A percentile compares a stretch with the other conserved stretches of the same genome.
Conservation (phyloP, 2,797 vertebrate genomes). For the Pangasius krempfi region DNA sequence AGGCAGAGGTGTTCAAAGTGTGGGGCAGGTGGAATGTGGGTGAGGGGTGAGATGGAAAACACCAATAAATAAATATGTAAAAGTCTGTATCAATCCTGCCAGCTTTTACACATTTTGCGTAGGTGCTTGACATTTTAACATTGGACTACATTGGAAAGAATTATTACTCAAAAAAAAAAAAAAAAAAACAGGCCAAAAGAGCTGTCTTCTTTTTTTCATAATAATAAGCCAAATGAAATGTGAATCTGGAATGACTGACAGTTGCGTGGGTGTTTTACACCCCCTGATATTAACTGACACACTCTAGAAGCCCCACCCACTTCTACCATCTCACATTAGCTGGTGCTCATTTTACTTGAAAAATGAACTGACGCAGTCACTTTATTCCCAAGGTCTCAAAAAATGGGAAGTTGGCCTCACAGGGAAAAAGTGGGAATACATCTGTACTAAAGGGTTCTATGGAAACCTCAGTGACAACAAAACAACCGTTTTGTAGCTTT, state of each 20-base stretch:
- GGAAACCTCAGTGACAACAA: background rate
- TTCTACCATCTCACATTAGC: background rate
- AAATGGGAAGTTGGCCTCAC: background rate
- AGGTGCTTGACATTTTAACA: background rate
- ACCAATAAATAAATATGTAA: background rate
- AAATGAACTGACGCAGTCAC: background rate
- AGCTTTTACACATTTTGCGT: background rate
- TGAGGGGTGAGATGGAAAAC: background rate
- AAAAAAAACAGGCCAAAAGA: background rate
- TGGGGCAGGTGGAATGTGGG: background rate
- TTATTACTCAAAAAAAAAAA: background rate
- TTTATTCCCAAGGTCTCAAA: background rate
- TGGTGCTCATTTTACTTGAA: background rate
- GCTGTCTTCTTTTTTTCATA: background rate
- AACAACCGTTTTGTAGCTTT: background rate
- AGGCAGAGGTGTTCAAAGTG: background rate
- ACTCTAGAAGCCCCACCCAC: background rate
- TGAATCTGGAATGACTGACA: background rate
- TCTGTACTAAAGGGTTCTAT: background rate
- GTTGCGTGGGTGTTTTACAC: background rate
- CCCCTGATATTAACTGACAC: background rate
- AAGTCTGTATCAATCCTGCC: background rate
- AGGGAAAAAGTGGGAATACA: background rate
- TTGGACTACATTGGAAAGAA: background rate
- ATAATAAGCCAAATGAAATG: background rate